Evolutionary conservation across 2,113 vertebrate species (phyloP).

Genomic region (Pelecanus crispus): DNA sequence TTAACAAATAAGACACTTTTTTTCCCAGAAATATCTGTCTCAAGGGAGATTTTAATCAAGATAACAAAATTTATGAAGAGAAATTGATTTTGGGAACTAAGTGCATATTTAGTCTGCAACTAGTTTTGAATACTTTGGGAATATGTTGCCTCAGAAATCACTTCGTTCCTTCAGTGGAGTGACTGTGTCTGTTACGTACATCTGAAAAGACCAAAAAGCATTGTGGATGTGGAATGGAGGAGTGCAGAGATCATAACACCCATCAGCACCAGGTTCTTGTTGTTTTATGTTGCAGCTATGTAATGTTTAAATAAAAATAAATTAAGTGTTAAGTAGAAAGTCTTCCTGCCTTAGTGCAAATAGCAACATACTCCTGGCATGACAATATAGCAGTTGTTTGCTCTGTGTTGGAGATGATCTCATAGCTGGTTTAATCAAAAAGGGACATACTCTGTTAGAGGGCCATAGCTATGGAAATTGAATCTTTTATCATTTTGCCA

Average conservation of each 20-base stretch:
- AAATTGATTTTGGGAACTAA: neutral
- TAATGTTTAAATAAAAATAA: constrained; percentile 50
- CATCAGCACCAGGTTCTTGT: neutral
- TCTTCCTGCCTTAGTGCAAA: constrained; percentile 32
- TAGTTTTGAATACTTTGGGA: neutral
- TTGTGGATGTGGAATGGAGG: neutral
- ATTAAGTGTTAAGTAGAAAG: constrained; percentile 44
- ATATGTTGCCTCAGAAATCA: neutral
- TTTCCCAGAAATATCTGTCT: neutral
- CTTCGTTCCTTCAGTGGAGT: neutral
- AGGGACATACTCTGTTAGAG: neutral
- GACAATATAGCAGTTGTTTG: constrained; percentile 27
- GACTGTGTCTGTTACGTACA: neutral
- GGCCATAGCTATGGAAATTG: constrained; percentile 18
- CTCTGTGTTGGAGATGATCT: constrained; percentile 37
- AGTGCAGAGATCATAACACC: neutral
- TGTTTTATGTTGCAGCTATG: constrained; percentile 18
- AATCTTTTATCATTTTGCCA: constrained; percentile 17
- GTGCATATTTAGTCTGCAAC: neutral
- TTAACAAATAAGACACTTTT: neutral
- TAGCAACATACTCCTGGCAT: constrained; percentile 30
- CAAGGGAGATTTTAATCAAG: neutral
- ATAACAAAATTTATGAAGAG: neutral
- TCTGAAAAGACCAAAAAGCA: neutral
- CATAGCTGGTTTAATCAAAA: constrained; percentile 55